Evolutionary conservation across 2,113 vertebrate species (phyloP).

Genomic region (Oncorhynchus nerka): DNA sequence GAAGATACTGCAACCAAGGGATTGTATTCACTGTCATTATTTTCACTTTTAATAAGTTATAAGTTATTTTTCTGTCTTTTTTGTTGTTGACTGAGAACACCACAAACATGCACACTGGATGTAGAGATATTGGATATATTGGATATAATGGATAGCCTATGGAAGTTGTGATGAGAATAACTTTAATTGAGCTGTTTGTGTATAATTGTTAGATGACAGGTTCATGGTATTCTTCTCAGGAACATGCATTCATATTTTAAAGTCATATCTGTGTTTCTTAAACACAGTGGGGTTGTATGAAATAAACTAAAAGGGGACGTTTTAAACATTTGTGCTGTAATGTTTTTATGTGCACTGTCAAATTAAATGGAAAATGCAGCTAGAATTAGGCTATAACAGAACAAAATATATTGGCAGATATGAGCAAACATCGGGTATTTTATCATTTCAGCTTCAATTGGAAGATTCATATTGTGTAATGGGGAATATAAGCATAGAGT

Average conservation of each 20-base stretch:
- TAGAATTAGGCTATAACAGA: too few relatives aligned
- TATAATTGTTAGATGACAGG: slow-evolving; percentile 49
- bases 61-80: slow-evolving; percentile 31
- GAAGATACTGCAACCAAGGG: slow-evolving; percentile 37
- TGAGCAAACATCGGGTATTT: too few relatives aligned
- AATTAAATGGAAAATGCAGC: too few relatives aligned
- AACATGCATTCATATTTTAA: slow-evolving; percentile 33
- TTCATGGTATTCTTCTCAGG: slow-evolving; percentile 21
- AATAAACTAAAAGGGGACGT: slow-evolving; percentile 60
- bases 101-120: slow-evolving; percentile 24
- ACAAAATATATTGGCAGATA: too few relatives aligned
- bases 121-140: not conserved
- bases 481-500: too few relatives aligned
- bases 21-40: slow-evolving; percentile 35
- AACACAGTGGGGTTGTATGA: slow-evolving; percentile 35
- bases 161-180: slow-evolving; percentile 4
- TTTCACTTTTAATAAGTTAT: slow-evolving; percentile 36
- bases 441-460: too few relatives aligned
- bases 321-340: slow-evolving; percentile 6
- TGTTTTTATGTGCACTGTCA: not conserved
- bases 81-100: slow-evolving; percentile 28
- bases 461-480: too few relatives aligned
- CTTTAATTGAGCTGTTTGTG: slow-evolving; percentile 41
- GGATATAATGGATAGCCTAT: not conserved
- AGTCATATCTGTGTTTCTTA: slow-evolving; percentile 43